phyloP scores from a whole-genome alignment of 2,888 invertebrate genomes.

The Drosophila histrio region DNA sequence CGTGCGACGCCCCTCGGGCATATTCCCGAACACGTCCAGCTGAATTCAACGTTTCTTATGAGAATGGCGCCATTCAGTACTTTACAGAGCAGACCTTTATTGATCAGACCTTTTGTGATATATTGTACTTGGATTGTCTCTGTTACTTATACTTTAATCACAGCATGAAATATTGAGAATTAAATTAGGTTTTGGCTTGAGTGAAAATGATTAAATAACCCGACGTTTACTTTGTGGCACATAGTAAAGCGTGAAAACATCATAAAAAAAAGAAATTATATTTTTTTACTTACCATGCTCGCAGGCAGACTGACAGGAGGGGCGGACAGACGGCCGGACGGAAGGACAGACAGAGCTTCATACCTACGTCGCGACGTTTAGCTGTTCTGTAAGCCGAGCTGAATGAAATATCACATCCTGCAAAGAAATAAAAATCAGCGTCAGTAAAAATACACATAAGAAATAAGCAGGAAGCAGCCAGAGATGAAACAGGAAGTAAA shows the following conservation, averaged over 20 bases:
- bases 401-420: conserved; percentile 77
- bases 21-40: neutral
- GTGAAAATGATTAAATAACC: conserved; percentile 19
- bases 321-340: neutral
- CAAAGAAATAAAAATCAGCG: conserved; percentile 76
- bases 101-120: conserved; percentile 3
- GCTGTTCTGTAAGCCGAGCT: conserved; percentile 53
- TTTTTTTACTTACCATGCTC: conserved; percentile 6
- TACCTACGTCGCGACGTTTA: conserved; percentile 41
- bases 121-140: neutral
- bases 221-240: conserved; percentile 3
- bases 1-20: neutral
- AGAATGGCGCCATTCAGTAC: conserved; percentile 1
- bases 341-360: neutral
- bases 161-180: neutral
- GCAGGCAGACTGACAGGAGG: neutral
- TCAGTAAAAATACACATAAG: conserved; percentile 69
- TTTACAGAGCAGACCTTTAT: conserved; percentile 12
- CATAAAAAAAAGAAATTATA: conserved; percentile 63
- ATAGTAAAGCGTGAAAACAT: conserved; percentile 53
- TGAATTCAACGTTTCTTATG: conserved; percentile 2
- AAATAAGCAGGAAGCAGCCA: conserved; percentile 65
- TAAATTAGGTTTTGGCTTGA: conserved; percentile 11
- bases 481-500: conserved; percentile 67
- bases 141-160: neutral